phyloP scores from a whole-genome alignment of 35 echinoderm and acorn worm species.

The Apostichopus californicus region DNA sequence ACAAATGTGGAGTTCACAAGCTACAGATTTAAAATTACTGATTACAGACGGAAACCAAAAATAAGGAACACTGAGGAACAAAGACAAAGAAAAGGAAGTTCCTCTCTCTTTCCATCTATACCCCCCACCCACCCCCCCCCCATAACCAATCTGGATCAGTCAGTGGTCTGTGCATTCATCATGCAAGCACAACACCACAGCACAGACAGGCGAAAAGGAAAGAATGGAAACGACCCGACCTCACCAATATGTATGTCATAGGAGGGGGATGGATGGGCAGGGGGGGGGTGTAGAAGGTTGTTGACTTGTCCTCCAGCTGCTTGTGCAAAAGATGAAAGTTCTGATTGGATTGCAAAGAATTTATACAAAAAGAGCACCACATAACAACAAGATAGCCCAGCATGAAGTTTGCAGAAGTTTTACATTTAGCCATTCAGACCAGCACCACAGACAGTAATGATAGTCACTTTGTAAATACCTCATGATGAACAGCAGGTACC shows the following conservation, averaged over 20 bases:
- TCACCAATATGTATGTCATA: background rate
- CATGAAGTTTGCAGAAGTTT: background rate
- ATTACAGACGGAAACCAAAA: no score
- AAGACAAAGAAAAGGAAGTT: no score
- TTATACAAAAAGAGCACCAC: background rate
- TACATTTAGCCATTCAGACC: background rate
- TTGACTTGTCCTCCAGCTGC: background rate
- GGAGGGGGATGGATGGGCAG: background rate
- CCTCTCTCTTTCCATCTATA: no score
- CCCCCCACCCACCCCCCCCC: no score
- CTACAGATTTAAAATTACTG: no score
- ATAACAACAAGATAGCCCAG: background rate
- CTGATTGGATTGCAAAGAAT: background rate
- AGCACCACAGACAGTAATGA: background rate
- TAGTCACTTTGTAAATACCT: background rate
- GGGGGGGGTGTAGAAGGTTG: no score
- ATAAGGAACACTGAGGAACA: no score
- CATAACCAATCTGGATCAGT: no score
- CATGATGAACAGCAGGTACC: constrained; percentile 35
- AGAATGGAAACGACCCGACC: background rate
- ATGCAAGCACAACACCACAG: background rate
- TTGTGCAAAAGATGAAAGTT: background rate
- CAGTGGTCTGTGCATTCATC: background rate
- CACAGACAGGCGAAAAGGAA: background rate
- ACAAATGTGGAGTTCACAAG: no score